Base-by-base conservation (phyloP, 2,113 vertebrate species). In the Ailurus styani region DNA sequence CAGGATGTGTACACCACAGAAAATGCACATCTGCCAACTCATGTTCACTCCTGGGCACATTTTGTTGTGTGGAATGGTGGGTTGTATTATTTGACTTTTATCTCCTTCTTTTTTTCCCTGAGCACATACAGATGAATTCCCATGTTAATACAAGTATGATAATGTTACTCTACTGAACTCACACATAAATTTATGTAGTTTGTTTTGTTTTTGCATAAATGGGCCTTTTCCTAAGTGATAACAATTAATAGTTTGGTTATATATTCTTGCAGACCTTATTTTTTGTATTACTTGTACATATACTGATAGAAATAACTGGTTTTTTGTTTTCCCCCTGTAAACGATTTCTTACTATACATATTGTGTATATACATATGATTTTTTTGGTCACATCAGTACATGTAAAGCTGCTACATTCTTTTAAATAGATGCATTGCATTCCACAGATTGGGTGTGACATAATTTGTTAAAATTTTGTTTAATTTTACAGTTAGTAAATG, bases 61-160 rank as follows among this genome's bases (percentile, higher is more conserved):
- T 90, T 60, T 85, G 45, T 93, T 85, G 72, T 78, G 50, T 96
- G 64, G 42, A 93, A 84, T 96, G 50, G 40, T 93, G 70, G 50
- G 21, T 84, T 90, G 50, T 23, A 18, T 52, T 90, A 66, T 83
- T 93, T 83, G 84, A 72, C 52, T 45, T 85, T 85, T 78, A 78
- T 87, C 17, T 34, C n/a, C 75, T 23, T 20, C 14, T 77, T 79
- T 64, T 83, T 75, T 31, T 31, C 23, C 60, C 25, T 83, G 57
- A 89, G 47, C 57, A 89, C 34, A 57, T 81, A 82, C 10, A 21
- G 55, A 57, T 93, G 78, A 50, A 77, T 84, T 68, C 12, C 29
- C 11, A 66, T 85, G 27, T 89, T 77, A 89, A 87, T 75, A 40
- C 6, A 89, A 55, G 68, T 75, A 62, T 66, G 47, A 57, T 78